Evolutionary conservation across 2,888 invertebrate genomes (phyloP).

Genomic region (Gortyna flavago): DNA sequence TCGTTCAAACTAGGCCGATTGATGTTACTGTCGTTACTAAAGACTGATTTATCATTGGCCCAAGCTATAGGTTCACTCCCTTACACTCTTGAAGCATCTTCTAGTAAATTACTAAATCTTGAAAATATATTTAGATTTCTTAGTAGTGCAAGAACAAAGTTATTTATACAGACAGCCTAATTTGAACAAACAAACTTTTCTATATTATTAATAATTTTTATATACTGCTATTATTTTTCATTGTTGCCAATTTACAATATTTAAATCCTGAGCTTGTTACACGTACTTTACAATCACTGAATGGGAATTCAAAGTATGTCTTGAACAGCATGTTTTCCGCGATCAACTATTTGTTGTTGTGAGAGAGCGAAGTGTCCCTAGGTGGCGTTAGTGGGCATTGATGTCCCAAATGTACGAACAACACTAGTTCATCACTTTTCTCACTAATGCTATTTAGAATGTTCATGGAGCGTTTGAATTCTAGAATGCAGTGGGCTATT

Average conservation of each 20-base stretch:
- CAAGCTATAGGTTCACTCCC: conserved; percentile 25
- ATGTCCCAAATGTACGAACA: conserved; percentile 20
- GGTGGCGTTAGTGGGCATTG: conserved; percentile 49
- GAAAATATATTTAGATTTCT: conserved; percentile 13
- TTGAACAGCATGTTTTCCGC: conserved; percentile 27
- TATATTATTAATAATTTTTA: conserved; percentile 69
- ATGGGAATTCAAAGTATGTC: conserved; percentile 39
- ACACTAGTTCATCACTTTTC: conserved; percentile 18
- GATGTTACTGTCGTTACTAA: conserved; percentile 21
- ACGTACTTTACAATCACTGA: conserved; percentile 56
- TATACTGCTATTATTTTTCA: conserved; percentile 78
- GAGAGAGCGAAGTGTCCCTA: conserved; percentile 33
- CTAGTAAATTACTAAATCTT: conserved; percentile 33
- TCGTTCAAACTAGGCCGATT: conserved; percentile 60
- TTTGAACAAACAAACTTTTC: conserved; percentile 61
- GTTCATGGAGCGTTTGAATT: conserved; percentile 41
- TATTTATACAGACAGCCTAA: conserved; percentile 58
- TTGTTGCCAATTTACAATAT: conserved; percentile 85
- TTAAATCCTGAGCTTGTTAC: conserved; percentile 72
- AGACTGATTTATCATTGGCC: conserved; percentile 51
- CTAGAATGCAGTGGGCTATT: conserved; percentile 46
- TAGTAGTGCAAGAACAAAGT: conserved; percentile 38
- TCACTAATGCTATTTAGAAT: conserved; percentile 49
- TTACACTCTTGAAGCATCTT: conserved; percentile 18
- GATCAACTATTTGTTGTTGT: conserved; percentile 53